Evolutionary conservation across 64 coral and sea anemone species (phyloP), one percentile per base, ranked within the genome.

Genomic region (Actinia equina): DNA sequence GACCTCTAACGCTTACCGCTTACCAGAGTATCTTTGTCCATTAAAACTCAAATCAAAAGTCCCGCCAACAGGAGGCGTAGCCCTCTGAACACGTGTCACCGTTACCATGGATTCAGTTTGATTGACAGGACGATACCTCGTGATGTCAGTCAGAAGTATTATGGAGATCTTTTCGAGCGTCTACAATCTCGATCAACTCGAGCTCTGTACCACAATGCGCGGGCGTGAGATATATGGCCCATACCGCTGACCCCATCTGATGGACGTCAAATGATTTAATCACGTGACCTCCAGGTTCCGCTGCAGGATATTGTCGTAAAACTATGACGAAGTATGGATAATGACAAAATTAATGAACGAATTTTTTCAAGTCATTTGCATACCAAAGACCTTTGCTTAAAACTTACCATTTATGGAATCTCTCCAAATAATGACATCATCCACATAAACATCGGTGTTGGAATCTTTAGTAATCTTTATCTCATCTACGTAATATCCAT

Each of bases 361-460:
- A 37, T 71, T 71, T 13, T 71, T 13, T 27, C 13, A 37, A 71
- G 62, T 20, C 12, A 10, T 10, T 71, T 74, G 0, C 23, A n/a
- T n/a, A 23, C 23, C 5, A 10, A 26, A 37, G 1, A 74, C 25
- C 9, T 4, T 30, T 10, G 23, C 10, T 41, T 1, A 3, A 65
- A 55, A 86, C 87, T 45, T 86, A 94, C 92, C 92, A 0, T 37
- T 60, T 20, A 86, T 87, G 15, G 87, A 20, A 46, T 94, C 83
- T 6, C 83, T 86, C 92, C 88, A 94, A 22, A 94, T 94, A 67
- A 89, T 89, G 53, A 94, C 27, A 10, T 94, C 92, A 56, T 94
- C 92, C 71, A 94, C 44, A 43, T 80, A 94, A 42, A 94, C 11
- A 46, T 94, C 92, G 7, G 59, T 20, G 15, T 46, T 30, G 3